Evolutionary conservation across 2,888 invertebrate species (phyloP), one percentile per base, ranked within the genome.

Genomic region (Drosophila rellima): DNA sequence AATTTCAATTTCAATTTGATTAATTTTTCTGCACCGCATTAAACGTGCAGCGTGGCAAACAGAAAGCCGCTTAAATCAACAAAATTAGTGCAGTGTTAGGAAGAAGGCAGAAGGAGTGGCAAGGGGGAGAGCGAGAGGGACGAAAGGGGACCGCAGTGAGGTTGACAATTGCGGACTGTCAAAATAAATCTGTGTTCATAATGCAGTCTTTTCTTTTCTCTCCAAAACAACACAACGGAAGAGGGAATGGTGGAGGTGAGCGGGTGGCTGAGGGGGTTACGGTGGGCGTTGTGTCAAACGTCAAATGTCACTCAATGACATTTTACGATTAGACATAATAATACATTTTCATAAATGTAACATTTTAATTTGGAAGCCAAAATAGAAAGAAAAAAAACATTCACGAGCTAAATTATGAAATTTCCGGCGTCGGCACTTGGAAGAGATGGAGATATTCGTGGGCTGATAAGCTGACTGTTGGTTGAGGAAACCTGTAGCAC

Each of bases 241-340:
- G n/a, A 18, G 29, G 2, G 18, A 5, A 17, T 11, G 18, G 0
- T 18, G 45, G 1, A 15, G 52, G 35, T 17, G 17, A 29, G 4
- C 26, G 23, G 37, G 13, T 23, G 40, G 1, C 26, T 26, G 39
- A 31, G 23, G 13, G 33, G 33, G 42, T 10, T 45, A 13, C 40
- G 37, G 65, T 56, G 70, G 74, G 64, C 60, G 69, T 55, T 65
- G 56, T 67, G 80, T 77, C 85, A 82, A 82, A 80, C 85, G 82
- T 82, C 88, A 82, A 82, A 71, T 85, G 82, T 82, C 88, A 82
- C 54, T 77, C 78, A 86, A 71, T 86, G 80, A 75, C 70, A 88
- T 74, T 78, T 88, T 78, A 80, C 65, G 70, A 79, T 55, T 72
- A 74, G 80, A 88, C 88, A 86, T 83, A 86, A 85, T 88, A 85